phyloP scores from a whole-genome alignment of 2,888 invertebrate genomes.

The Galeopsomyia nigrocyanea region DNA sequence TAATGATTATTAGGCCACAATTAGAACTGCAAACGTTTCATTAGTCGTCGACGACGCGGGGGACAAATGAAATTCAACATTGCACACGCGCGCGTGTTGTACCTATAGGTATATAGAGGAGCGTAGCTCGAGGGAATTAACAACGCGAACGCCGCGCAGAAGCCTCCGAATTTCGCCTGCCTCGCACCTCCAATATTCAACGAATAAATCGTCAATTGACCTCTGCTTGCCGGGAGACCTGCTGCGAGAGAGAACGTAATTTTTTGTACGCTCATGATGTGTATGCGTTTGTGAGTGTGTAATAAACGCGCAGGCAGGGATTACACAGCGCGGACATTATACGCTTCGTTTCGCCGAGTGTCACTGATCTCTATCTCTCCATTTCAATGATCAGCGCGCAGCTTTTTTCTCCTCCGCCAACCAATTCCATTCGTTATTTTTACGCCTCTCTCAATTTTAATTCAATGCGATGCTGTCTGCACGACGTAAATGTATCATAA shows the following conservation, averaged over 20 bases:
- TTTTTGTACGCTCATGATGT: not conserved
- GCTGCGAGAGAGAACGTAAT: not conserved
- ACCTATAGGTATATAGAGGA: too few species aligned
- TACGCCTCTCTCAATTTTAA: too few species aligned
- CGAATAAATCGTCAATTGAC: slow-evolving; percentile 32
- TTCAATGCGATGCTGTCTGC: too few species aligned
- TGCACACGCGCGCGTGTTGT: too few species aligned
- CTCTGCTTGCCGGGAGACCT: not conserved
- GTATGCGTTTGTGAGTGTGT: too few species aligned
- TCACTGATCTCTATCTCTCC: slow-evolving; percentile 23
- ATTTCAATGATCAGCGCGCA: slow-evolving; percentile 38
- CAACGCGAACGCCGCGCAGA: too few species aligned
- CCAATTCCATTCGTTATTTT: not conserved
- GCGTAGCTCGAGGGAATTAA: too few species aligned
- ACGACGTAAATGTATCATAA: too few species aligned
- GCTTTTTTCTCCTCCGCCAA: slow-evolving; percentile 6
- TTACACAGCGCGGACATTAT: slow-evolving; percentile 12
- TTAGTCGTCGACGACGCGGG: too few species aligned
- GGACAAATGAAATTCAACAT: too few species aligned
- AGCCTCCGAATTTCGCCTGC: slow-evolving; percentile 1
- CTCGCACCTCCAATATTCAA: not conserved
- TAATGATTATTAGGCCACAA: too few species aligned
- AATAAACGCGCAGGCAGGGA: not conserved
- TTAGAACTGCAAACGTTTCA: too few species aligned
- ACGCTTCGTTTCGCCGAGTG: slow-evolving; percentile 30